Evolutionary conservation across 2,113 vertebrate species (phyloP).

Genomic region (Mesoclemmys tuberculata): DNA sequence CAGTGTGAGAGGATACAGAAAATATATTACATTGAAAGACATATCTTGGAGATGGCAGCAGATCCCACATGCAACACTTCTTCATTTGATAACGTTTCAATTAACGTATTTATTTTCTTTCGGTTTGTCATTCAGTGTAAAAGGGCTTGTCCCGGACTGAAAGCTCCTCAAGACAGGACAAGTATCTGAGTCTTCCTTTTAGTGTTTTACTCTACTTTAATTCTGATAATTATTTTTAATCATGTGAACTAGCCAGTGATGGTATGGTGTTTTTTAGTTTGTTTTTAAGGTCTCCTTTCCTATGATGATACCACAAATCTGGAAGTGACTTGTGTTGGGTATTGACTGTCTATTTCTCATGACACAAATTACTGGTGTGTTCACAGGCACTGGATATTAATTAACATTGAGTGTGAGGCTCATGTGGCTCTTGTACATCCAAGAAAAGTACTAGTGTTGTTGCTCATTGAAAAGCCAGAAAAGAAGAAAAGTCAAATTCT

Average conservation of each 20-base stretch:
- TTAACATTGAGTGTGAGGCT: not conserved
- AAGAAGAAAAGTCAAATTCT: not conserved
- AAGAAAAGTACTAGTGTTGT: not conserved
- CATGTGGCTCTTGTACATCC: not conserved
- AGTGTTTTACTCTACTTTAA: not conserved
- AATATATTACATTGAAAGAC: not conserved
- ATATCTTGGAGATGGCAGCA: not conserved
- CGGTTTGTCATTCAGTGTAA: not conserved
- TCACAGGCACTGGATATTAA: not conserved
- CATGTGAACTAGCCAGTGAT: fast-evolving
- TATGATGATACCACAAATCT: not conserved
- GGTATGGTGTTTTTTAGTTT: not conserved
- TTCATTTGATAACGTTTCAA: not conserved
- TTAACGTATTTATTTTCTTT: not conserved
- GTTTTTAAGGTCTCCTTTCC: not conserved
- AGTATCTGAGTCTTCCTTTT: not conserved
- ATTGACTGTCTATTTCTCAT: no score
- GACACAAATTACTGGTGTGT: no score
- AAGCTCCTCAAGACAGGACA: not conserved
- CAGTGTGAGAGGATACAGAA: not conserved
- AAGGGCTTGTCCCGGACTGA: not conserved
- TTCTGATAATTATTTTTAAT: not conserved
- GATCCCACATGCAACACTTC: not conserved
- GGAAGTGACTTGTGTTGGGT: no score
- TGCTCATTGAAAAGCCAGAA: not conserved